Conservation (phyloP, 2,888 invertebrate genomes). For the Fragum whitleyi region DNA sequence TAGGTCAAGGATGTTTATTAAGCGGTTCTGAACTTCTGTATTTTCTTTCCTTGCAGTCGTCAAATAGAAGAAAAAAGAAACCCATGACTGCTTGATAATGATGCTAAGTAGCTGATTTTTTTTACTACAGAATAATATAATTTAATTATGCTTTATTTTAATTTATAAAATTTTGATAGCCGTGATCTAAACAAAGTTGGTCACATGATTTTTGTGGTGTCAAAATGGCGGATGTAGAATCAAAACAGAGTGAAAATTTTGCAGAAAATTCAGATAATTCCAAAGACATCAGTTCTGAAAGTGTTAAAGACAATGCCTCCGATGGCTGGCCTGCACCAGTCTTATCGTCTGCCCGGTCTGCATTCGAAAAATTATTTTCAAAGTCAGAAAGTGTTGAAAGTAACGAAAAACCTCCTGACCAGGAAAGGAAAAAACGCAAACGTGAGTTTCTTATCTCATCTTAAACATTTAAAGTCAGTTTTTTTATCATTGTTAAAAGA, state of each 20-base stretch:
- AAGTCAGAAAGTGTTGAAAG: constrained; percentile 42
- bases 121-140: no score
- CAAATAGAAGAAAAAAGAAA: no score
- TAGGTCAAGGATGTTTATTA: constrained; percentile 1
- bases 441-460: background rate
- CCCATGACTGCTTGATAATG: no score
- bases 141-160: no score
- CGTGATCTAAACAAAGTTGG: background rate
- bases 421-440: constrained; percentile 44
- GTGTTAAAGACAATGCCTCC: constrained; percentile 21
- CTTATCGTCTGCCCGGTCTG: constrained; percentile 54
- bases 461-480: background rate
- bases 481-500: background rate
- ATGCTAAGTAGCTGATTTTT: no score
- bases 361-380: constrained; percentile 54
- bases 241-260: constrained; percentile 61
- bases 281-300: constrained; percentile 13
- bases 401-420: constrained; percentile 29
- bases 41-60: no score
- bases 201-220: constrained; percentile 39
- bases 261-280: constrained; percentile 33
- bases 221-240: constrained; percentile 72
- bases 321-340: constrained; percentile 46
- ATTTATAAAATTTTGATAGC: background rate
- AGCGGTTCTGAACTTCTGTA: no score